Conservation (phyloP, 2,797 vertebrate genomes). For the Periparus ater region DNA sequence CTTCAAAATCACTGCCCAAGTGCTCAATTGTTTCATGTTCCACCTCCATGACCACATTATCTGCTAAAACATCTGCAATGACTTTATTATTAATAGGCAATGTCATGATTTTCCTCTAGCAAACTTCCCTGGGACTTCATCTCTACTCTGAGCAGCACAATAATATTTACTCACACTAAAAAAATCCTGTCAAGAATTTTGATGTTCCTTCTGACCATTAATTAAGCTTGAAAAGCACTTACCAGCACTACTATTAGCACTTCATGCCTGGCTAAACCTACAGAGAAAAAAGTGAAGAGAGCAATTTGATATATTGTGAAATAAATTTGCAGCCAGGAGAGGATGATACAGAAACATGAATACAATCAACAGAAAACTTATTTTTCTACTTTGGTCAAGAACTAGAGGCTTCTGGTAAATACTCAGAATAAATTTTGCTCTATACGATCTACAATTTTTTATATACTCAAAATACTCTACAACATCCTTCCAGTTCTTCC, state of each 20-base stretch:
- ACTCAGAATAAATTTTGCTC: neutral
- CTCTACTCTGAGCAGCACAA: neutral
- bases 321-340: neutral
- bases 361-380: neutral
- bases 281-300: neutral
- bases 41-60: neutral
- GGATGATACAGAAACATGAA: neutral
- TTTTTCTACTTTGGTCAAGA: neutral
- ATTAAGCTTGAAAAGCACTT: neutral
- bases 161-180: neutral
- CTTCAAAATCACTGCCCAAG: neutral
- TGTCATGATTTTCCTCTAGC: neutral
- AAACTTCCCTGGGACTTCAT: neutral
- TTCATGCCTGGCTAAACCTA: neutral
- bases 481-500: neutral
- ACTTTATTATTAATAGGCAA: neutral
- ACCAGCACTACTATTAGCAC: neutral
- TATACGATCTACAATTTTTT: neutral
- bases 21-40: neutral
- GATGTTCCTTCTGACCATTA: neutral
- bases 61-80: neutral
- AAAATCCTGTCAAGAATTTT: neutral
- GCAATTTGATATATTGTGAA: neutral
- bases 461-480: neutral
- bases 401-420: neutral